A percentile compares a stretch with the other conserved stretches of the same genome.
Evolutionary conservation across 2,888 invertebrate species (phyloP).

Genomic region (Seira musarum): DNA sequence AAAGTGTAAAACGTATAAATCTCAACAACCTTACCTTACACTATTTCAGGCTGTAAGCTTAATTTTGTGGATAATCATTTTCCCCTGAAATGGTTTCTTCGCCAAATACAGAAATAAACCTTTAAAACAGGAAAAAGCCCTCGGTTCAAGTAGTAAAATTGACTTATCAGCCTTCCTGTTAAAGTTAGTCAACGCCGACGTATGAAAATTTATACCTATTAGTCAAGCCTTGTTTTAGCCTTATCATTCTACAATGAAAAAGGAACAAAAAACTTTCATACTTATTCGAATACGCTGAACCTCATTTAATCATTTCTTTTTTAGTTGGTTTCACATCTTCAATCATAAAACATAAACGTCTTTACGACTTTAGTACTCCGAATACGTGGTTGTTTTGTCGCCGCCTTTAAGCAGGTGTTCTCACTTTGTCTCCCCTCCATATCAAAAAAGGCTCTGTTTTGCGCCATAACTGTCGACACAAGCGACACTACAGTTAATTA

Average conservation of each 20-base stretch:
- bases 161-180: background rate
- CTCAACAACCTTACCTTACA: background rate
- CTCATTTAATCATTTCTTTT: background rate
- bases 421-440: background rate
- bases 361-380: background rate
- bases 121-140: background rate
- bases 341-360: background rate
- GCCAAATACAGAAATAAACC: background rate
- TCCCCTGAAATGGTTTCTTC: background rate
- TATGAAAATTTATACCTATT: background rate
- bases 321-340: background rate
- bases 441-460: background rate
- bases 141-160: background rate
- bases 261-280: background rate
- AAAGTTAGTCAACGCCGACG: background rate
- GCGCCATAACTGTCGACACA: constrained; percentile 15
- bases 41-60: background rate
- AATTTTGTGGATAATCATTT: background rate
- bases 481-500: constrained; percentile 35
- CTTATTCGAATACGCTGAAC: background rate
- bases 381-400: too few species aligned
- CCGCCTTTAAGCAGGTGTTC: background rate
- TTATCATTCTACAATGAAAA: background rate
- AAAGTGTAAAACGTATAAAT: background rate
- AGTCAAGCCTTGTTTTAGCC: background rate